These are phyloP conservation scores for Exaiptasia diaphana DNA, from an alignment of 64 coral and sea anemone genomes.

Conservation along the genomic window DNA sequence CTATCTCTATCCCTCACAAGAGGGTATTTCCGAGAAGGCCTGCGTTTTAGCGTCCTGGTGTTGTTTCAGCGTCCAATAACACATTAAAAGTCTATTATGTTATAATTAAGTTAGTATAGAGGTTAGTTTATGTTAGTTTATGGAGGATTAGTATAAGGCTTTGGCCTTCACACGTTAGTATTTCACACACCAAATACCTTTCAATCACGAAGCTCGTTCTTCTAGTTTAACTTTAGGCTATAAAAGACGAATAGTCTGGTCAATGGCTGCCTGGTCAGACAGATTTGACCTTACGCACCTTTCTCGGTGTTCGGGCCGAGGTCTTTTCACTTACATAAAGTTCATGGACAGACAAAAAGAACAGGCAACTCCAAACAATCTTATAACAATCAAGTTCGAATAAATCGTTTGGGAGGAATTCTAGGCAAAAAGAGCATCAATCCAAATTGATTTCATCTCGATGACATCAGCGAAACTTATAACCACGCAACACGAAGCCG, in stretches of 20 bases:
- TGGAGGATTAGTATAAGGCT: background rate
- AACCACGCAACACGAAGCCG: background rate
- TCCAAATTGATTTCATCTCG: too few relatives aligned
- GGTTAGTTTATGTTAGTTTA: background rate
- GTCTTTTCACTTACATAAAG: background rate
- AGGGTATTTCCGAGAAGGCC: too few relatives aligned
- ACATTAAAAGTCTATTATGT: too few relatives aligned
- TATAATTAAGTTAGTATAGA: too few relatives aligned
- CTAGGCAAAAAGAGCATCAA: too few relatives aligned
- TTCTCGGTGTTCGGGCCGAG: background rate
- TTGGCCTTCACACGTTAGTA: background rate
- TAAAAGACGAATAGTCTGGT: background rate
- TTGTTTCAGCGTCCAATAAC: too few relatives aligned
- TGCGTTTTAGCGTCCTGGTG: too few relatives aligned
- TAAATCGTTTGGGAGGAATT: too few relatives aligned
- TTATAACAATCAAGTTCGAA: background rate
- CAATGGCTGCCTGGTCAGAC: background rate
- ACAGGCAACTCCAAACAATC: background rate
- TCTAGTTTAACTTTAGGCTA: background rate
- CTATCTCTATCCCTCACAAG: too few relatives aligned
- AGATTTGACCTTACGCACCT: background rate
- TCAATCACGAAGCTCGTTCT: background rate
- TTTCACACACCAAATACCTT: constrained; percentile 6
- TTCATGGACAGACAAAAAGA: background rate
- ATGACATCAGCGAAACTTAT: background rate